These are phyloP conservation scores for Neocrepidodera transversa DNA, from an alignment of 2,888 invertebrate species.

Conservation along the genomic window DNA sequence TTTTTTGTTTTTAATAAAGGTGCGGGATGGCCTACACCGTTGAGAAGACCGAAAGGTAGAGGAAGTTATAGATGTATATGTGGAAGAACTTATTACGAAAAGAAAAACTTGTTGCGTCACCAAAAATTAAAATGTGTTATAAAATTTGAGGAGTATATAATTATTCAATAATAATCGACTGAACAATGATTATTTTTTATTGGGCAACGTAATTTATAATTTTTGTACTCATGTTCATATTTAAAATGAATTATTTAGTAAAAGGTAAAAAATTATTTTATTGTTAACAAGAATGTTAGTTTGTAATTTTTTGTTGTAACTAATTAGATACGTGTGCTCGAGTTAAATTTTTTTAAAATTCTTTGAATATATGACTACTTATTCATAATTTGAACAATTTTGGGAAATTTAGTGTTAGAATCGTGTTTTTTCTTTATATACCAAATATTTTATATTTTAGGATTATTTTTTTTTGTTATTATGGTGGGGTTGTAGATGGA, in stretches of 20 bases:
- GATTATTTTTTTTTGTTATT: constrained; percentile 13
- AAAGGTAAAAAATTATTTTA: too few species aligned
- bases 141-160: constrained; percentile 32
- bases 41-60: constrained; percentile 48
- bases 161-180: constrained; percentile 23
- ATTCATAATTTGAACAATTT: too few species aligned
- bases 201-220: too few species aligned
- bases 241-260: too few species aligned
- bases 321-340: too few species aligned
- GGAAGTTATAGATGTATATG: constrained; percentile 48
- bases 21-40: constrained; percentile 8
- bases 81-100: constrained; percentile 50
- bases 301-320: too few species aligned
- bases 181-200: neutral
- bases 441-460: constrained; percentile 16
- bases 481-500: constrained; percentile 15
- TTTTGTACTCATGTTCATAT: too few species aligned
- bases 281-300: too few species aligned
- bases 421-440: constrained; percentile 11
- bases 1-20: constrained; percentile 9
- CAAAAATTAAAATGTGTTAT: constrained; percentile 48
- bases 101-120: constrained; percentile 50
- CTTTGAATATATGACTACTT: too few species aligned
- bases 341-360: too few species aligned
- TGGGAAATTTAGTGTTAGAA: too few species aligned